phyloP scores from a whole-genome alignment of 2,797 vertebrate species.

The Scolopax bukidnonensis region DNA sequence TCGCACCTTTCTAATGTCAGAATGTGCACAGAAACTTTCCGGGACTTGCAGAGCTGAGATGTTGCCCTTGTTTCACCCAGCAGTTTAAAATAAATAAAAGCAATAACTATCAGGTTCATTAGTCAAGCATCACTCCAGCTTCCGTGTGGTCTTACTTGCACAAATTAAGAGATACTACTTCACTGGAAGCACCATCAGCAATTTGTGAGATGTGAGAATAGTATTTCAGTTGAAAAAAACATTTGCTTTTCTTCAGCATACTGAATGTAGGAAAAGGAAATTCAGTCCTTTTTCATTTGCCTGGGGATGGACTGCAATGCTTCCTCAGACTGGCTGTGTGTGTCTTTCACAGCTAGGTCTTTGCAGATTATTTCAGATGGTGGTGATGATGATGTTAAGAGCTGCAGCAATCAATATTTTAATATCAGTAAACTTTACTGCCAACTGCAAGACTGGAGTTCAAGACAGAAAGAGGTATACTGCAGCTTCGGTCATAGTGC shows the following conservation, averaged over 20 bases:
- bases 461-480: neutral
- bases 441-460: neutral
- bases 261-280: neutral
- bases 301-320: neutral
- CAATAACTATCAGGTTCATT: neutral
- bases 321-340: neutral
- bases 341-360: neutral
- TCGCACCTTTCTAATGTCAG: neutral
- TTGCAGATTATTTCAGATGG: conserved; percentile 30
- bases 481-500: neutral
- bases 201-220: conserved; percentile 18
- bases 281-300: neutral
- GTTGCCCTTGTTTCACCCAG: neutral
- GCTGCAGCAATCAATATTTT: conserved; percentile 11
- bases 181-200: neutral
- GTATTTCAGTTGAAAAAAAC: conserved; percentile 37
- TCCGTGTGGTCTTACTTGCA: conserved; percentile 26
- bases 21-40: neutral
- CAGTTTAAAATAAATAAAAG: neutral
- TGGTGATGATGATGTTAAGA: conserved; percentile 29
- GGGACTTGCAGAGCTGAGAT: neutral
- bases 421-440: neutral
- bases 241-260: conserved; percentile 27
- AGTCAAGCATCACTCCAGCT: neutral
- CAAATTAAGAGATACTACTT: neutral